Evolutionary conservation across 2,797 vertebrate genomes (phyloP), one percentile per base, ranked within the genome.

Genomic region (Glyptemys insculpta): DNA sequence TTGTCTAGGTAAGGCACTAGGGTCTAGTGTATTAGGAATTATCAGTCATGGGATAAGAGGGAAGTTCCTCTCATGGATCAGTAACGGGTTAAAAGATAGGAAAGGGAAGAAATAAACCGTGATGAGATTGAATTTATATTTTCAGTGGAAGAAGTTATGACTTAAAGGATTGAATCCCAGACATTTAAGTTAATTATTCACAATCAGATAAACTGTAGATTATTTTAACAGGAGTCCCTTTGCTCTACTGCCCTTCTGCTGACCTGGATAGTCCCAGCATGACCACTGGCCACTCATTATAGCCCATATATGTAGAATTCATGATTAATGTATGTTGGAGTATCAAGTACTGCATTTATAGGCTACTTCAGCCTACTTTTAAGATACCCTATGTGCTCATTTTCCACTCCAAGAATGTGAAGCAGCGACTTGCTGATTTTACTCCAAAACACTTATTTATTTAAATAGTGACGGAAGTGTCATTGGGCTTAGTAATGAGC

Each of bases 151-250:
- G 52, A 80, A 92, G 37, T 29, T n/a, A 78, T 78, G 34, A 25
- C 85, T 95, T 65, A 87, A 90, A 93, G 44, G 88, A 95, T 25
- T 50, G 19, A 83, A 44, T 95, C 27, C 27, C 41, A 83, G 47
- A 47, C 85, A 78, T n/a, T 12, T 15, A 88, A 88, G 52, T 90
- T 79, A 82, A 49, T 54, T 95, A 59, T 87, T 91, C 21, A 56
- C 53, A 89, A 44, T 50, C 88, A 90, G 34, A 47, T 31, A 79
- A 87, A 89, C 2, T 85, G 9, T 81, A 82, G 6, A 31, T 83
- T 5, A 86, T 88, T 96, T 93, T 92, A 80, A 41, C 37, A 91
- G 23, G 62, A 74, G 2, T 78, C 44, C 14, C 44, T 47, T 76
- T 78, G 27, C 2, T 94, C 84, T 85, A 14, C 12, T 85, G 84